Evolutionary conservation across 2,797 vertebrate species (phyloP).

Genomic region (Mus spretus): DNA sequence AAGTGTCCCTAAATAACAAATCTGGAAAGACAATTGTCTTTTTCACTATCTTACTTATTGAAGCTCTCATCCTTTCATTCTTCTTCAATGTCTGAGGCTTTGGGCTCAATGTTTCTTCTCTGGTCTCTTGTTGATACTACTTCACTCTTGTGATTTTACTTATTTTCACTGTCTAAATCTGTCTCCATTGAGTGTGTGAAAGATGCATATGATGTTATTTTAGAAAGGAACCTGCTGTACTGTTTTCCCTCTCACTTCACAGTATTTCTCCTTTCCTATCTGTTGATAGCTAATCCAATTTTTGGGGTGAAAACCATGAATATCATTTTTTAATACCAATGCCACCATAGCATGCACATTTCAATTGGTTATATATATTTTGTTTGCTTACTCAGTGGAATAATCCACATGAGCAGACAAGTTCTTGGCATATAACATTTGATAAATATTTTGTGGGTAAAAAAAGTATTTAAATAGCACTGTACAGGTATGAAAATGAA

Average conservation of each 20-base stretch:
- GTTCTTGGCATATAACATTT: background rate
- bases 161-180: background rate
- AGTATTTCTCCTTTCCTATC: background rate
- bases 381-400: background rate
- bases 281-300: background rate
- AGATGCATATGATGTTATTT: background rate
- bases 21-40: background rate
- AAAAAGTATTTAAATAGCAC: background rate
- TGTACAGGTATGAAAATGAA: background rate
- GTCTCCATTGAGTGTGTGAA: background rate
- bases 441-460: background rate
- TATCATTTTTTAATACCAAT: background rate
- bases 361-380: background rate
- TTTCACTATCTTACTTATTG: background rate
- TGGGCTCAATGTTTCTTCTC: background rate
- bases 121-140: background rate
- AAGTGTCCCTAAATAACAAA: background rate
- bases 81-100: background rate
- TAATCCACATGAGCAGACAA: background rate
- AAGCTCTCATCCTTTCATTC: background rate
- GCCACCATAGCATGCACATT: background rate
- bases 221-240: background rate
- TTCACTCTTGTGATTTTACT: background rate
- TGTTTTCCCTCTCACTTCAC: background rate
- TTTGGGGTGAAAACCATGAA: background rate